Evolutionary conservation across 2,888 invertebrate species (phyloP).

Genomic region (Himalopsyche kuldschensis): DNA sequence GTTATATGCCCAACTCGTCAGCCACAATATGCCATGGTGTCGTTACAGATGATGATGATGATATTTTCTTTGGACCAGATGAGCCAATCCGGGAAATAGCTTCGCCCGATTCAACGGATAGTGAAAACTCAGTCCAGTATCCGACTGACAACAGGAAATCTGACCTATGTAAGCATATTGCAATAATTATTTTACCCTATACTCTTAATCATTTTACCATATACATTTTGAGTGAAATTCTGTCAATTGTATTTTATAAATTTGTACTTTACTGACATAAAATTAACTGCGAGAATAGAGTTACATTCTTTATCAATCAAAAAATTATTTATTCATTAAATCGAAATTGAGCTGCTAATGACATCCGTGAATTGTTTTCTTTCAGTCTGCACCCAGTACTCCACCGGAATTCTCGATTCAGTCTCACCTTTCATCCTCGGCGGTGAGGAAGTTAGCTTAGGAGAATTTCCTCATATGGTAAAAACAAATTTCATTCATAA

Average conservation of each 20-base stretch:
- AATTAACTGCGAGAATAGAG: too few species aligned
- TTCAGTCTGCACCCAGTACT: conserved; percentile 53
- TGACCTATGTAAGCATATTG: background rate
- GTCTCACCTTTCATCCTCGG: conserved; percentile 50
- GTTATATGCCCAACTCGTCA: background rate
- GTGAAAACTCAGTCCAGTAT: background rate
- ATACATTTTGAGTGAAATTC: too few species aligned
- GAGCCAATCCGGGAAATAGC: background rate
- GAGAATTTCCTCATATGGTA: conserved; percentile 49
- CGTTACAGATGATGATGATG: background rate
- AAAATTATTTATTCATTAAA: too few species aligned
- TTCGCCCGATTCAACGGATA: background rate
- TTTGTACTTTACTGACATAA: too few species aligned
- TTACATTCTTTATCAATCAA: too few species aligned
- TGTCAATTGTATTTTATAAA: too few species aligned
- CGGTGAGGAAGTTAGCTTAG: conserved; percentile 48
- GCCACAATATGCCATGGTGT: background rate
- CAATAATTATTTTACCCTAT: background rate
- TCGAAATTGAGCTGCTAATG: too few species aligned
- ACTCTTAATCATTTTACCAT: background rate
- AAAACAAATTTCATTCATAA: background rate
- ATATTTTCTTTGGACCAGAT: background rate
- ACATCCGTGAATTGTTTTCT: conserved; percentile 17
- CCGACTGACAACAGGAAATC: background rate
- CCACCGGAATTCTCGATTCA: conserved; percentile 44